phyloP scores from a whole-genome alignment of 2,888 invertebrate genomes.

The Cistogaster globosa region DNA sequence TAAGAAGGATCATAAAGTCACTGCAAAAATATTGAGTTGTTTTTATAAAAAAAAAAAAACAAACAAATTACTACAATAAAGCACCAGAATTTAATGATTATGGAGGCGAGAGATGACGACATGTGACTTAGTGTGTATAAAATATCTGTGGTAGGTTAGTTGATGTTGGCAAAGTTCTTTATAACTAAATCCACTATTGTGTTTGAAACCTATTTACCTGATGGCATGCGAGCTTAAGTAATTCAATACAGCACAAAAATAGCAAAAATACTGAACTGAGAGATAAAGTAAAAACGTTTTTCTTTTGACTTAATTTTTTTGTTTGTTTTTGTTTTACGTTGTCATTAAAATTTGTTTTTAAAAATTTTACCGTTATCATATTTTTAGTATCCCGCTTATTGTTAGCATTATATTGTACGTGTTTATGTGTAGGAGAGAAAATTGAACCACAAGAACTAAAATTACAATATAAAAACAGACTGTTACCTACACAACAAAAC shows the following conservation, averaged over 20 bases:
- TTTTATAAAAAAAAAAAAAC: conserved; percentile 10
- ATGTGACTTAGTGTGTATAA: not conserved
- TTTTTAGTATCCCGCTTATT: not conserved
- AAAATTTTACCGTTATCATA: conserved; percentile 24
- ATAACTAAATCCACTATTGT: conserved; percentile 43
- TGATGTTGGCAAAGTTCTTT: conserved; percentile 17
- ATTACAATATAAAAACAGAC: conserved; percentile 25
- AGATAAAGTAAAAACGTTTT: conserved; percentile 53
- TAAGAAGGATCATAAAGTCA: conserved; percentile 52
- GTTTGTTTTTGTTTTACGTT: conserved; percentile 42
- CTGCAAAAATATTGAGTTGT: conserved; percentile 29
- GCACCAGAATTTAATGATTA: not conserved
- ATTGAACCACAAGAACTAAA: conserved; percentile 13
- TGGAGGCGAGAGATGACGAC: not conserved
- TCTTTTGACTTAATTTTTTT: conserved; percentile 28
- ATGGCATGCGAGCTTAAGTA: conserved; percentile 30
- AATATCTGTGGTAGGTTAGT: not conserved
- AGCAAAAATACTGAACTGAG: not conserved
- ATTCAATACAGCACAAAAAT: conserved; percentile 21
- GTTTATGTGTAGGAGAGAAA: not conserved
- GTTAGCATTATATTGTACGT: not conserved
- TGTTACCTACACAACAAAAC: conserved; percentile 2
- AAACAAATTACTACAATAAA: conserved; percentile 19
- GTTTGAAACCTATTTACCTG: conserved; percentile 56
- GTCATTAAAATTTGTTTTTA: not conserved